phyloP scores from a whole-genome alignment of 2,797 vertebrate genomes.

The Bradypus variegatus region DNA sequence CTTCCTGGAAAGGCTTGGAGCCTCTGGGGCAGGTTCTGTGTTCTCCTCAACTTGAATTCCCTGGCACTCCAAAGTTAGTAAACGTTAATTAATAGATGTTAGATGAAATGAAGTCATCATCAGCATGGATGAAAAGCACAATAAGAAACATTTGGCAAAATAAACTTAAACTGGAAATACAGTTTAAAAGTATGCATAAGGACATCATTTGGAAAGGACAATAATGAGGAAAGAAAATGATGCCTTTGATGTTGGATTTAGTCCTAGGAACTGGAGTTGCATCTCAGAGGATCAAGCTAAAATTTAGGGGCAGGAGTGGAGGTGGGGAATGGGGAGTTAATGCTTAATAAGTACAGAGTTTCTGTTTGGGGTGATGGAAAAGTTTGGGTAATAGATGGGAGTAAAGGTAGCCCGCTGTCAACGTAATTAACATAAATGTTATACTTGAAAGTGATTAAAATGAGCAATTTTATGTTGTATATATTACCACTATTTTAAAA shows the following conservation, averaged over 20 bases:
- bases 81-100: too few relatives aligned
- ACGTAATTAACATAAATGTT: too few relatives aligned
- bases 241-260: background rate
- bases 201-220: background rate
- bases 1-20: background rate
- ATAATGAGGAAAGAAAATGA: background rate
- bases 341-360: too few relatives aligned
- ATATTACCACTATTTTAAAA: too few relatives aligned
- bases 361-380: too few relatives aligned
- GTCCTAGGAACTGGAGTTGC: background rate
- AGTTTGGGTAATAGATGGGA: too few relatives aligned
- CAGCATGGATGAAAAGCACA: background rate
- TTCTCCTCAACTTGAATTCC: background rate
- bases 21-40: background rate
- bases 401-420: too few relatives aligned
- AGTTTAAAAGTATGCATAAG: background rate
- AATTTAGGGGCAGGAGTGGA: too few relatives aligned
- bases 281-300: background rate
- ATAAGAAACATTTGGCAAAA: background rate
- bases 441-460: too few relatives aligned
- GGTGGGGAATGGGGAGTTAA: too few relatives aligned
- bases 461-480: too few relatives aligned
- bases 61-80: background rate
- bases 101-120: background rate
- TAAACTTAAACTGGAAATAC: background rate